Evolutionary conservation across 2,113 vertebrate genomes (phyloP), one percentile per base, ranked within the genome.

Genomic region (Raphicerus campestris): DNA sequence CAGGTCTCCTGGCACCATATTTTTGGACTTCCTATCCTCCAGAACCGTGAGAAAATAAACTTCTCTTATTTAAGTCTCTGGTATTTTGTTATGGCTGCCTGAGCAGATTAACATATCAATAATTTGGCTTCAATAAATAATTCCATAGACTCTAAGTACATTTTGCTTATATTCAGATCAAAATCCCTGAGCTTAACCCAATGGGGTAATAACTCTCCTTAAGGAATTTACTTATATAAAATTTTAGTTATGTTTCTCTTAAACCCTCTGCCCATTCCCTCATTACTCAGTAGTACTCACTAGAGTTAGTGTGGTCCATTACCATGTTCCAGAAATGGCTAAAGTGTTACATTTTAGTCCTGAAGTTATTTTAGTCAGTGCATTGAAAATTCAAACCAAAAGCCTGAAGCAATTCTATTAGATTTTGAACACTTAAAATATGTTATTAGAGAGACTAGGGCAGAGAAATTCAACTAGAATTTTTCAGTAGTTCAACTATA

Each of bases 331-430:
- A 82, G 70, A 96, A 80, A 83, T 90, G 66, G 77, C 39, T 35
- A 39, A 84, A 45, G 16, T 89, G 10, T 10, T 81, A 8, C 47
- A 53, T 66, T 89, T 88, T 49, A 84, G 49, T 91, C 11, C 47
- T 66, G 22, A 28, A 84, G 28, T 83, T 83, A 95, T 89, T 97
- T 95, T 61, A 45, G 30, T 80, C 13, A 91, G 49, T 70, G 26
- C 2, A 61, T 87, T 39, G 94, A 87, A 93, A 93, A 97, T 93
- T 91, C 93, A 94, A 93, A 75, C 24, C 32, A 45, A 89, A 78
- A 89, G 6, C 45, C 89, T 91, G 24, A 93, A 94, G 51, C 70
- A 95, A 95, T 91, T 97, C 61, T 89, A 84, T 93, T 93, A 96
- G 22, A 32, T 87, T 87, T 60, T 90, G 73, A 58, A 97, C 84